Conservation (phyloP, 92 coral and sea anemone species). For the Porites divaricata region DNA sequence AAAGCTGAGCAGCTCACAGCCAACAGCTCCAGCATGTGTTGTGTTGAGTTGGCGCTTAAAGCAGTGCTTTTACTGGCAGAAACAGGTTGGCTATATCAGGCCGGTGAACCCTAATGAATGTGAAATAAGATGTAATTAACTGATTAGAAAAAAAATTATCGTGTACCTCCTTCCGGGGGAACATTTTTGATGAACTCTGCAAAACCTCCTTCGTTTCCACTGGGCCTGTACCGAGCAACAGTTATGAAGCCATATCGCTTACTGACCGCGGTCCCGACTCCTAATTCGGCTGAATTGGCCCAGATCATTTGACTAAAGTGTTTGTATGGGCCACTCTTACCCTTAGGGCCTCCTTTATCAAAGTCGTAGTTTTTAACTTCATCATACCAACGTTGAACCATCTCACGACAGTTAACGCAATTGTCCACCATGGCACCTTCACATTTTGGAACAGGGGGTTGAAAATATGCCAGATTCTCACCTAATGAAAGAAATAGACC, state of each 20-base stretch:
- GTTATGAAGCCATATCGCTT: conserved; percentile 92
- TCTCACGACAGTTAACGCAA: conserved; percentile 89
- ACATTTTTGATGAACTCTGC: conserved; percentile 72
- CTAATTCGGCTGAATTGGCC: conserved; percentile 91
- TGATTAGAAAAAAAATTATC: neutral
- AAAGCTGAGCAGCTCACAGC: no score
- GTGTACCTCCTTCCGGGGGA: conserved; percentile 89
- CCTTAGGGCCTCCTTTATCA: conserved; percentile 71
- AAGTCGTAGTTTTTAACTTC: conserved; percentile 87
- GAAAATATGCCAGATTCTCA: conserved; percentile 95
- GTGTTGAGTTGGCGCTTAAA: no score
- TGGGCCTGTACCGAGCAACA: conserved; percentile 93
- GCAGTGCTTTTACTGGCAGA: no score
- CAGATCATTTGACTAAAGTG: conserved; percentile 94
- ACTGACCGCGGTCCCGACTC: conserved; percentile 96
- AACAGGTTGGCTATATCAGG: no score
- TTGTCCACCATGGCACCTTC: conserved; percentile 78
- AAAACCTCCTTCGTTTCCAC: conserved; percentile 68
- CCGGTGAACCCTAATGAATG: no score
- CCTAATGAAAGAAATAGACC: conserved; percentile 41
- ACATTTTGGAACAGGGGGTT: conserved; percentile 85
- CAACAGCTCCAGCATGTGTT: no score
- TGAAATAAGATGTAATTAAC: no score
- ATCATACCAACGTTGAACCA: conserved; percentile 97
- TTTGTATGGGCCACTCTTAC: conserved; percentile 52